A percentile compares a stretch with the other conserved stretches of the same genome.
phyloP scores from a whole-genome alignment of 2,797 vertebrate species.

The Chelon auratus region DNA sequence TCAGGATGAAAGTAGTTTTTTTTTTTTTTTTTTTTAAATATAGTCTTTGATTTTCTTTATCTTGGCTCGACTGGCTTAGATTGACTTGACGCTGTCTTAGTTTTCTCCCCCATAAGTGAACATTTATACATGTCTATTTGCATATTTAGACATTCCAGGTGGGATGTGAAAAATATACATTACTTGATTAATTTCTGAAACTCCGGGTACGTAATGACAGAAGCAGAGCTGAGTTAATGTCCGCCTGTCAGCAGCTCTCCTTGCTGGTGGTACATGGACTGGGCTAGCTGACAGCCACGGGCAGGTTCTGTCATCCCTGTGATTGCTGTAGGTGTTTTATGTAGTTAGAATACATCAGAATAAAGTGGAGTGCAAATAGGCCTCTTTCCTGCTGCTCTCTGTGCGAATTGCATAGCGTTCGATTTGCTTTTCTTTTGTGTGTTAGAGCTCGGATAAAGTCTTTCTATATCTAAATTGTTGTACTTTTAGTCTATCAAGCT shows the following conservation, averaged over 20 bases:
- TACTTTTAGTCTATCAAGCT: background rate
- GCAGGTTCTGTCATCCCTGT: slow-evolving; percentile 39
- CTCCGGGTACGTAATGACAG: slow-evolving; percentile 33
- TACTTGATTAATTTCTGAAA: slow-evolving; percentile 35
- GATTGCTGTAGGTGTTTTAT: slow-evolving; percentile 31
- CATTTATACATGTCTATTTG: slow-evolving; percentile 16
- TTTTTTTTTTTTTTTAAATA: background rate
- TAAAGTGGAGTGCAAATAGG: slow-evolving; percentile 2
- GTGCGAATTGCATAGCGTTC: slow-evolving; percentile 43
- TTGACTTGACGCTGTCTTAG: background rate
- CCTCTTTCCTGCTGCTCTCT: slow-evolving; percentile 7
- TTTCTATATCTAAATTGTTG: slow-evolving; percentile 9
- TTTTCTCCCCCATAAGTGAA: background rate
- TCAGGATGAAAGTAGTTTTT: slow-evolving; percentile 3
- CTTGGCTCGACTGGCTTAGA: background rate
- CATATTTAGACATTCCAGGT: background rate
- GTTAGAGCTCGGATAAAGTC: background rate
- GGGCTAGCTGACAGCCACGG: slow-evolving; percentile 32
- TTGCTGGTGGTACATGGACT: slow-evolving; percentile 14
- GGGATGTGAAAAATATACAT: slow-evolving; percentile 13
- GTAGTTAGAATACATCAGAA: slow-evolving; percentile 36
- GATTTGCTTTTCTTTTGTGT: slow-evolving; percentile 43
- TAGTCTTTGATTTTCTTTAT: background rate
- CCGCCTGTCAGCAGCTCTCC: slow-evolving; percentile 49
- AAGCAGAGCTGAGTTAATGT: slow-evolving; percentile 39